Evolutionary conservation across 2,888 invertebrate species (phyloP), one percentile per base, ranked within the genome.

Genomic region (Cordylochernes scorpioides): DNA sequence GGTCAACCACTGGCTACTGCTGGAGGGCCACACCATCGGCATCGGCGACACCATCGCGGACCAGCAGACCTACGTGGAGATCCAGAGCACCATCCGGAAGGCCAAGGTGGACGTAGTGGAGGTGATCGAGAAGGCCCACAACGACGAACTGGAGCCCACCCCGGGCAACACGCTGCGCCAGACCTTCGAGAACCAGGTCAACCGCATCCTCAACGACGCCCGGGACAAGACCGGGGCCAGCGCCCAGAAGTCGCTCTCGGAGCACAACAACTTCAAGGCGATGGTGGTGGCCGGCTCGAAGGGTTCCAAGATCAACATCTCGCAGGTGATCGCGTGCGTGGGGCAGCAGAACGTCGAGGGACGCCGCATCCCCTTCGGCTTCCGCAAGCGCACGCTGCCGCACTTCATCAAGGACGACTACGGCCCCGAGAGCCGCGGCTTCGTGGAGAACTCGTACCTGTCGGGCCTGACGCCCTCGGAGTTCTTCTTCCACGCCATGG

Each of bases 381-480:
- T 99, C 53, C 71, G 94, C 30, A 94, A 99, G 54, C 66, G 97
- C 41, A 99, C 97, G 0, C 58, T 99, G 32, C 97, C 97, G 1
- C 97, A 99, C 55, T 99, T 99, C 62, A 97, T 97, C 52, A 97
- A 99, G 56, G 94, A 99, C 55, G 99, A 99, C 67, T 97, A 97
- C 49, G 97, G 97, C 65, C 97, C 97, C 14, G 94, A 97, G 55
- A 91, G 91, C 0, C 72, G 91, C 58, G 94, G 97, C 31, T 99
- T 99, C 58, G 97, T 99, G 36, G 97, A 99, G 60, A 99, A 99
- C 54, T 97, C 94, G 0, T 99, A 99, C 54, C 73, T 99, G 46
- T 94, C 97, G 52, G 97, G 97, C 34, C 57, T 99, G 48, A 97
- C 97, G 0, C 94, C 97, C 0, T 84, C 94, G 0, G 97, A 99